These are phyloP conservation scores for Perognathus longimembris DNA, from an alignment of 2,113 vertebrate species.

Conservation along the genomic window DNA sequence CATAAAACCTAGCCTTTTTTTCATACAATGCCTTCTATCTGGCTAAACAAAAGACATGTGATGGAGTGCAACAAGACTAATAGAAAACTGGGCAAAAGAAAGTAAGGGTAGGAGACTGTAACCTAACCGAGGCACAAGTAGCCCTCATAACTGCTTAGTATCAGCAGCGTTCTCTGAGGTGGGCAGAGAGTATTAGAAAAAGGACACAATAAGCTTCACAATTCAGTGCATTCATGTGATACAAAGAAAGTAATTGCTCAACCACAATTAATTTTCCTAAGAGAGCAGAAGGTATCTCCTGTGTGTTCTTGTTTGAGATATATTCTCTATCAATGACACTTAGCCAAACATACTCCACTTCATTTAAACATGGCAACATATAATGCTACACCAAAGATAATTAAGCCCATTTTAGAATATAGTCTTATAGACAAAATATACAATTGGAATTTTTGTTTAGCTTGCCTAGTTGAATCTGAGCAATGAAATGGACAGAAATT, in stretches of 20 bases:
- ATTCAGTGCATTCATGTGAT: not conserved
- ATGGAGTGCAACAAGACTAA: not conserved
- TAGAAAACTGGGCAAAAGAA: not conserved
- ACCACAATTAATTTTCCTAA: not conserved
- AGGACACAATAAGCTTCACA: not conserved
- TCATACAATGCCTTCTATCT: not conserved
- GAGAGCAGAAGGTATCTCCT: not conserved
- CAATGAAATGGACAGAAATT: not conserved
- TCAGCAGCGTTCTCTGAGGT: not conserved
- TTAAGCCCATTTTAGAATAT: not conserved
- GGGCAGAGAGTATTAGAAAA: not conserved
- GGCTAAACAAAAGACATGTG: not conserved
- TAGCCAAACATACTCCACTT: not conserved
- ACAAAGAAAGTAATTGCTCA: not conserved
- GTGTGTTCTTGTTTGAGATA: accelerated
- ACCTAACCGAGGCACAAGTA: not conserved
- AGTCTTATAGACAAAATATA: not conserved
- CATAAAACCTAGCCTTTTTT: not conserved
- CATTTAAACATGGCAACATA: not conserved
- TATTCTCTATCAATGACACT: not conserved
- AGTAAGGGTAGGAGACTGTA: not conserved
- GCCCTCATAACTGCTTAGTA: not conserved
- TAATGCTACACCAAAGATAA: not conserved
- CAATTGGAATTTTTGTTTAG: not conserved
- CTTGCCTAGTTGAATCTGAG: not conserved